Conservation (phyloP, 2,797 vertebrate species). For the Sphenodon punctatus region DNA sequence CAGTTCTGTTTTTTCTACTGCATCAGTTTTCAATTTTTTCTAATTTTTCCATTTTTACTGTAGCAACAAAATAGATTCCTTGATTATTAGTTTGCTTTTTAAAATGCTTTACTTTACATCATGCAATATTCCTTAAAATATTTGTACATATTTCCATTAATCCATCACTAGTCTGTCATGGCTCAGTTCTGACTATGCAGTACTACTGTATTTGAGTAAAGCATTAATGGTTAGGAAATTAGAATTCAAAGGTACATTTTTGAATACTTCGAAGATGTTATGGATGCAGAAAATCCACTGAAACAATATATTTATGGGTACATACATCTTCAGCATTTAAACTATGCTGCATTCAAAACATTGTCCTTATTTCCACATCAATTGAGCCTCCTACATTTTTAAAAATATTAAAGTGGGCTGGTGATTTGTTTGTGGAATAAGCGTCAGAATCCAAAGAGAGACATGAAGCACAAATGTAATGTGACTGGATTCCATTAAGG, state of each 20-base stretch:
- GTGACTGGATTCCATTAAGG: background rate
- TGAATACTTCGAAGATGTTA: background rate
- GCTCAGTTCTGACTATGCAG: background rate
- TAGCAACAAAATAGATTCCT: background rate
- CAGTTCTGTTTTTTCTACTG: background rate
- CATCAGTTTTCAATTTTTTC: background rate
- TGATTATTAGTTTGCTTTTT: background rate
- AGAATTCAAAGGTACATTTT: background rate
- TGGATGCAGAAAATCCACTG: background rate
- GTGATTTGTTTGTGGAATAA: background rate
- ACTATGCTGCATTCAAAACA: background rate
- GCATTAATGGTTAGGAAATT: background rate
- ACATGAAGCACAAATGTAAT: background rate
- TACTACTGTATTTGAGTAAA: background rate
- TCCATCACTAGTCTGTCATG: background rate
- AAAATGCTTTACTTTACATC: background rate
- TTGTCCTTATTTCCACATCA: background rate
- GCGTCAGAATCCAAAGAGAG: background rate
- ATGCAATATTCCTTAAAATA: background rate
- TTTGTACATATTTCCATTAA: background rate
- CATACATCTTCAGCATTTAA: background rate
- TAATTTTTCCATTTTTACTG: background rate
- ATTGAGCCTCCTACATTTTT: background rate
- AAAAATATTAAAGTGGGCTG: background rate
- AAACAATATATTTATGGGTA: background rate